These are phyloP conservation scores for Sylvilagus bachmani DNA, from an alignment of 2,113 vertebrate genomes.

Conservation along the genomic window DNA sequence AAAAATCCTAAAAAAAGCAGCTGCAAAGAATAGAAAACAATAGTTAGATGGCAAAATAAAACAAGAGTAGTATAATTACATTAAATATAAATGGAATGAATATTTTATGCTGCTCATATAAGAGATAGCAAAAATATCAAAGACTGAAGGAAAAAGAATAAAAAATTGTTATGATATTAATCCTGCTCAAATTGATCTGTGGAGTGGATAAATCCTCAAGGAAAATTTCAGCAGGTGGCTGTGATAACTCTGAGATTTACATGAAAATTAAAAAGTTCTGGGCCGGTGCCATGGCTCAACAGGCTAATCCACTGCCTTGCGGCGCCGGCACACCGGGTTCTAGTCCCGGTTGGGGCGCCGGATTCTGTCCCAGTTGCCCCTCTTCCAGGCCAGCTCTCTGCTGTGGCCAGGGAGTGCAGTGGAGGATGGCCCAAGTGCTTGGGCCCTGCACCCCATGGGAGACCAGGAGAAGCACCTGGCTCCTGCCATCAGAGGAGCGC, in stretches of 20 bases:
- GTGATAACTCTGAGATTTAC: background rate
- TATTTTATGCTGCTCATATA: background rate
- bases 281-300: too few species aligned
- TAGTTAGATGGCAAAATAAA: background rate
- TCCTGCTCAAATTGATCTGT: background rate
- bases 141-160: background rate
- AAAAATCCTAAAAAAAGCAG: background rate
- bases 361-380: too few species aligned
- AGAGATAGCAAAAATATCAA: background rate
- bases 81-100: background rate
- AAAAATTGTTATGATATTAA: background rate
- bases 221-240: background rate
- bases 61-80: background rate
- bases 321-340: too few species aligned
- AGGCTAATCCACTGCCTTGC: too few species aligned
- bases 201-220: background rate
- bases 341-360: too few species aligned
- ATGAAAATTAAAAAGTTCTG: too few species aligned
- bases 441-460: too few species aligned
- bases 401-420: too few species aligned
- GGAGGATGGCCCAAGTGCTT: too few species aligned
- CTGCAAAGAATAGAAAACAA: background rate
- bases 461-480: too few species aligned
- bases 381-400: too few species aligned
- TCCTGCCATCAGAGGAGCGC: too few species aligned